Conservation (phyloP, 2,797 vertebrate genomes). For the Rhabdomys pumilio region DNA sequence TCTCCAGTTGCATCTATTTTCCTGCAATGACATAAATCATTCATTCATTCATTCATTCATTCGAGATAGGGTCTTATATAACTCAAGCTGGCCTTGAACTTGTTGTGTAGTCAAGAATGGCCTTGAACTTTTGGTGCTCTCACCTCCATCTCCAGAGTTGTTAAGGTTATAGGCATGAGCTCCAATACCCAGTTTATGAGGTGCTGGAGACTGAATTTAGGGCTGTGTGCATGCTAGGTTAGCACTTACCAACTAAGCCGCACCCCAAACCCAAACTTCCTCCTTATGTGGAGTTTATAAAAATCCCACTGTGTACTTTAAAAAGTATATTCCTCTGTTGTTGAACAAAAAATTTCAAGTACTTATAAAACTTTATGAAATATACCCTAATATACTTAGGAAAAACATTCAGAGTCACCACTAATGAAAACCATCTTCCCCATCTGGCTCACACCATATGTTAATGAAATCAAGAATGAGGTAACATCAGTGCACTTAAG, state of each 20-base stretch:
- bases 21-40: neutral
- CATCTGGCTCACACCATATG: neutral
- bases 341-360: neutral
- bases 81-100: neutral
- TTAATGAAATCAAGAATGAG: neutral
- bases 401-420: conserved; percentile 3
- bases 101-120: neutral
- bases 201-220: neutral
- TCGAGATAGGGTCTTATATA: neutral
- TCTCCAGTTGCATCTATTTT: neutral
- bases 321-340: neutral
- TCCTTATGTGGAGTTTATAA: neutral
- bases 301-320: neutral
- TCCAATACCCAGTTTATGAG: no score
- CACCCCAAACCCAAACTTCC: neutral
- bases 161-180: neutral
- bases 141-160: neutral
- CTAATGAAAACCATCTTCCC: neutral
- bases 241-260: neutral
- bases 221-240: neutral
- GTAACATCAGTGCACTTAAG: no score
- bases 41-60: neutral
- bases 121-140: neutral
- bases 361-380: conserved; percentile 23
- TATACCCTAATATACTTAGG: conserved; percentile 10